Evolutionary conservation across 2,888 invertebrate genomes (phyloP), one percentile per base, ranked within the genome.

Genomic region (Ephialtes manifestator): DNA sequence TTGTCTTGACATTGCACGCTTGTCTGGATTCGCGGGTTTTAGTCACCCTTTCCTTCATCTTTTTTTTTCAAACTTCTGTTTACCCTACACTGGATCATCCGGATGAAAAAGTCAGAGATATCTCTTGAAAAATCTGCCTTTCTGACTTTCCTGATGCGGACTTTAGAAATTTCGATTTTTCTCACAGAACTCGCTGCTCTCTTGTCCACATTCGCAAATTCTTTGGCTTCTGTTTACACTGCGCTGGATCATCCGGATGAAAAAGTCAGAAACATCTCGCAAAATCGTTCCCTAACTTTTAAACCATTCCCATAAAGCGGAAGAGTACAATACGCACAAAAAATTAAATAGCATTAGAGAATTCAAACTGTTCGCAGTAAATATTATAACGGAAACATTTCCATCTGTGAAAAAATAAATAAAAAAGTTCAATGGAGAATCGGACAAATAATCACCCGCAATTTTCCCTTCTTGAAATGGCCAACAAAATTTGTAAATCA

Each of bases 11-110:
- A 31, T 48, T 20, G 20, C 39, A 31, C 58, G 60, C 74, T 60
- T 18, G 11, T 48, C 58, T 1, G n/a, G 18, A 74, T 80, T 80
- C 83, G 85, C 80, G 76, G 51, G 18, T 77, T 76, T 60, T 58
- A 4, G 79, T 31, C 60, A 67, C 51, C n/a, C 24, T 51, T 72
- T 76, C 13, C 46, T 74, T 80, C 71, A 53, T 70, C 68, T 63
- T 35, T 28, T 63, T 35, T 28, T n/a, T 39, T 4, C 51, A 76
- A 65, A 55, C 51, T 53, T 76, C 51, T 85, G 83, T 85, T 85
- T 82, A 85, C 83, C 76, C 85, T 76, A 83, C 85, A 72, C 75
- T 67, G 83, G 85, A 83, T 85, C 80, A 85, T 83, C 85, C 85
- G 85, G 85, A 83, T 85, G 67, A 24, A 85, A 80, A 80, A 83